Evolutionary conservation across 2,113 vertebrate species (phyloP), one percentile per base, ranked within the genome.

Genomic region (Leucosticte australis): DNA sequence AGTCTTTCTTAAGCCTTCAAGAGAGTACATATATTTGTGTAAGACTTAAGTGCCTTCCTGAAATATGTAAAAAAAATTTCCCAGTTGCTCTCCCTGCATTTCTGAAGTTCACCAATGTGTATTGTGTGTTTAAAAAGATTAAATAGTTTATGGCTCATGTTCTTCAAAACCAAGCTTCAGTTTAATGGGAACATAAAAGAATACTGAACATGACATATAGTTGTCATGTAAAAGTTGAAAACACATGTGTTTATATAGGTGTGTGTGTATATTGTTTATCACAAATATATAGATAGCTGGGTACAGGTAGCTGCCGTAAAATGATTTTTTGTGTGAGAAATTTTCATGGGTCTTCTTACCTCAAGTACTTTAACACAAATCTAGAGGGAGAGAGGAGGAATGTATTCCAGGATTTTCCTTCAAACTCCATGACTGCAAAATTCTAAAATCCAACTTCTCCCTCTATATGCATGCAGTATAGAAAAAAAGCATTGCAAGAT

Each of bases 171-270:
- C 39, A 76, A 46, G 2, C 24, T 83, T 81, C 71, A 39, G 11
- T 73, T 92, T 69, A 78, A 62, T 33, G 5, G 42, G 13, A 68
- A 39, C 18, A 65, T 9, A n/a, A 12, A 64, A 37, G 1, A 77
- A 74, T 4, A 3, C 2, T 50, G 37, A 23, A 67, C 30, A 16
- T 33, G 46, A 31, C 47, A 50, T 57, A 28, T 1, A 73, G 13
- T 8, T 86, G 33, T 64, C 7, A 22, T 7, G 11, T 10, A 22
- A 5, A 35, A 50, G 3, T 67, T 89, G 49, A 78, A 70, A 27
- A 30, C 3, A 37, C 1, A 20, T 41, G 3, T 20, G 30, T 68
- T 6, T 52, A 2, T 46, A 14, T n/a, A 27, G 7, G 2, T 31
- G 6, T 39, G 4, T 6, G 16, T 39, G 15, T 15, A 39, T 68